Base-by-base conservation (phyloP, 2,888 invertebrate species). In the Rambutsinella grinnellia region DNA sequence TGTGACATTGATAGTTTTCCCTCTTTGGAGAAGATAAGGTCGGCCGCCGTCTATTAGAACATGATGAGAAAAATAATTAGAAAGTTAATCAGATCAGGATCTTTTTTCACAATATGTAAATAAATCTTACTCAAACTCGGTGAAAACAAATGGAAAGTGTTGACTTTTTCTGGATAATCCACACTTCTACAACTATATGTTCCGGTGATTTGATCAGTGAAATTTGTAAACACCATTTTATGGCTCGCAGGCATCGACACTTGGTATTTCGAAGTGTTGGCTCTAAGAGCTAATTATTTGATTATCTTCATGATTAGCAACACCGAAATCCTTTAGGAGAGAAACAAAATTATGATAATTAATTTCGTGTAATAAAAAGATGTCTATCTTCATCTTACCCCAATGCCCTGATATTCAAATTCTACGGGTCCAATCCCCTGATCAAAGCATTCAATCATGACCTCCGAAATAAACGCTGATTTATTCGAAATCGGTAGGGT, bases 381-480 rank as follows among this genome's bases (percentile, higher is more conserved):
- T 26, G 15, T 3, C 57, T 13, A 15, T 23, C 51, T 10, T 67
- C 47, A 21, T 23, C 58, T 66, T 74, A 80, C 80, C 44, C 80
- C 80, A 47, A 80, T 68, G 28, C 80, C 80, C 58, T 71, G 76
- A 47, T 80, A 80, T 21, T 78, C 80, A 71, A 75, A 80, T 19
- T 78, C 76, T 17, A 80, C 76, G 15, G 78, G 76, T 10, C 80
- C 80, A 46, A 74, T 62, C 5, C 78, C 80, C 19, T 78, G 72
- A 46, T 78, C 78, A 26, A 72, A 76, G 19, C 80, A 80, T 49
- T 80, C 80, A 27, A 80, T 76, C n/a, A 78, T 70, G 21, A 80
- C 76, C 67, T 80, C 72, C 1, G 72, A 76, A 21, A 80, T 74
- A 19, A 47, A 66, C 17, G 71, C 58, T 17, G 80, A 76, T 10